A percentile compares a stretch with the other conserved stretches of the same genome.
Conservation (phyloP, 2,888 invertebrate genomes). For the Agriopis marginaria region DNA sequence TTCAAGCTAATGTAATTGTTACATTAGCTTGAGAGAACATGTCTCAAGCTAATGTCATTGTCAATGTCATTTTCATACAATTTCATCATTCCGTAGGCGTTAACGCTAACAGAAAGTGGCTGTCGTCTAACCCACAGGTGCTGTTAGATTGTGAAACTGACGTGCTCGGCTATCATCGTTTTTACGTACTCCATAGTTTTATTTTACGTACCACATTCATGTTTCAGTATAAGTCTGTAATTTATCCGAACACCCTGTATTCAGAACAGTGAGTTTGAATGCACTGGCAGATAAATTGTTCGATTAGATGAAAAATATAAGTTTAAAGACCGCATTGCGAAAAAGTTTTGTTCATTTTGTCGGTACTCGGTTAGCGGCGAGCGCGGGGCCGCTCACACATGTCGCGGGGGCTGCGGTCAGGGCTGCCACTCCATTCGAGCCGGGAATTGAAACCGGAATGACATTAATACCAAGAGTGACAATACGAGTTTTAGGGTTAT, state of each 20-base stretch:
- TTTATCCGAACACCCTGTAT: not conserved
- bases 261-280: not conserved
- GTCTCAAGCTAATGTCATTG: no score
- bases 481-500: conserved; percentile 45
- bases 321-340: conserved; percentile 81
- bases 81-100: no score
- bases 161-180: no score
- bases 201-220: no score
- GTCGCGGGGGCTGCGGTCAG: conserved; percentile 63
- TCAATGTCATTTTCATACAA: no score
- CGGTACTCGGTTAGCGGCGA: conserved; percentile 57
- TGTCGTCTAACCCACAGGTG: no score
- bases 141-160: no score
- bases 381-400: conserved; percentile 66
- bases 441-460: conserved; percentile 48
- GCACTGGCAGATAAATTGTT: conserved; percentile 56
- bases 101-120: no score
- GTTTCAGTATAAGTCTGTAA: not conserved
- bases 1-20: no score
- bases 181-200: no score
- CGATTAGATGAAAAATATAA: conserved; percentile 67
- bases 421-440: conserved; percentile 45
- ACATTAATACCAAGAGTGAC: conserved; percentile 49
- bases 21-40: no score
- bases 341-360: conserved; percentile 76